A percentile compares a stretch with the other conserved stretches of the same genome.
Conservation (phyloP, 2,113 vertebrate genomes). For the Rafetus swinhoei region DNA sequence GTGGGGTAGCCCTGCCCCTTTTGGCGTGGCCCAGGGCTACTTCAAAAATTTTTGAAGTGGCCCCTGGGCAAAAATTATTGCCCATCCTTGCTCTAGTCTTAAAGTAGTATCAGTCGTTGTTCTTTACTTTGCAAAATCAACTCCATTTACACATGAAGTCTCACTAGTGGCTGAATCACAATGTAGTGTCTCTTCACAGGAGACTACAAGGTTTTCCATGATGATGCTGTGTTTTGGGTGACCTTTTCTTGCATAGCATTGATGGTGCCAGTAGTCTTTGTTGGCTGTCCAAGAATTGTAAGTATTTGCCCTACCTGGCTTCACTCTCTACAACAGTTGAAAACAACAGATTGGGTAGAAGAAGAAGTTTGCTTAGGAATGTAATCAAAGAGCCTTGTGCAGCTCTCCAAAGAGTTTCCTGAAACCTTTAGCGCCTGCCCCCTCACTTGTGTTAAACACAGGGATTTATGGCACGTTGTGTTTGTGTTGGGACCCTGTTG, state of each 20-base stretch:
- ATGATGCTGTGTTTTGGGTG: slow-evolving; percentile 90
- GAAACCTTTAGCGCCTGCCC: neutral
- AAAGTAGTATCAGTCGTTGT: neutral
- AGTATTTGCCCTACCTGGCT: slow-evolving; percentile 38
- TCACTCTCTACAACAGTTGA: neutral
- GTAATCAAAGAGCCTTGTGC: neutral
- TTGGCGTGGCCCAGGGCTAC: too few species aligned
- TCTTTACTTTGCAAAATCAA: neutral
- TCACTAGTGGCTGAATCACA: neutral
- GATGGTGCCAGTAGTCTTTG: slow-evolving; percentile 83
- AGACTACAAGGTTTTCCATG: slow-evolving; percentile 84
- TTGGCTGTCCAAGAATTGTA: slow-evolving; percentile 92
- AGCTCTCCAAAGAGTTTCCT: neutral
- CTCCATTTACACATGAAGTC: neutral
- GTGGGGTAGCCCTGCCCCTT: too few species aligned
- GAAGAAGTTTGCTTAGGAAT: neutral
- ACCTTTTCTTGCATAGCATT: slow-evolving; percentile 85
- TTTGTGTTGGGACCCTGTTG: neutral
- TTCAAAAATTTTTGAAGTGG: too few species aligned
- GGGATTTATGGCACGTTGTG: neutral
- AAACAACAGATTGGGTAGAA: too few species aligned
- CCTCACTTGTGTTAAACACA: neutral
- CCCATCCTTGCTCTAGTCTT: neutral
- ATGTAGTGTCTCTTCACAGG: slow-evolving; percentile 77
- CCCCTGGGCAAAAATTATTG: too few species aligned